Evolutionary conservation across 1,140 invertebrate genomes (phyloP).

Genomic region (Dinoponera quadriceps): DNA sequence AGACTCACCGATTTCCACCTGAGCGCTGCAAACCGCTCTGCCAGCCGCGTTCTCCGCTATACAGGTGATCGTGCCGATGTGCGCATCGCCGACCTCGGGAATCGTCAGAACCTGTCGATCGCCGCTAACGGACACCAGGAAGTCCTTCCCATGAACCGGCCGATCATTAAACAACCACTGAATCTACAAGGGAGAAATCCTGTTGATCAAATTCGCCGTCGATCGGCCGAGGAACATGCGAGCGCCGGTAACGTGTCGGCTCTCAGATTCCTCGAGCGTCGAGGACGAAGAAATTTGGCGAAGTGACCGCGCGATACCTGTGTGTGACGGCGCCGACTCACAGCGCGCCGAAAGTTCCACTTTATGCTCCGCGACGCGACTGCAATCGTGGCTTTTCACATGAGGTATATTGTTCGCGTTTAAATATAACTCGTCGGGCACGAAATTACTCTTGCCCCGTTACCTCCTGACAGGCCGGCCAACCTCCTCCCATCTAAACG

Average conservation of each 20-base stretch:
- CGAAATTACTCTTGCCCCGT: slow-evolving; percentile 68
- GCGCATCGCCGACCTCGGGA: slow-evolving; percentile 86
- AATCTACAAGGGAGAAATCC: slow-evolving; percentile 84
- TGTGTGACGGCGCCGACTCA: slow-evolving; percentile 12
- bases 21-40: slow-evolving; percentile 89
- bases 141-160: slow-evolving; percentile 90
- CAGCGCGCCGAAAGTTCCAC: slow-evolving; percentile 50
- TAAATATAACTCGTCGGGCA: slow-evolving; percentile 71
- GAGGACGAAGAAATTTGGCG: background rate
- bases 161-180: slow-evolving; percentile 91
- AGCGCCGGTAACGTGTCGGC: background rate
- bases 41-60: slow-evolving; percentile 92
- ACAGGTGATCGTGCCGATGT: slow-evolving; percentile 90
- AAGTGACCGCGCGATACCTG: slow-evolving; percentile 20
- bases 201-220: background rate
- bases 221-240: background rate
- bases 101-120: slow-evolving; percentile 90
- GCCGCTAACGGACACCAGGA: slow-evolving; percentile 90
- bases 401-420: slow-evolving; percentile 72
- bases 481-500: slow-evolving; percentile 58
- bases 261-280: background rate
- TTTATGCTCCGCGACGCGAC: slow-evolving; percentile 53
- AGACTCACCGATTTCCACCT: slow-evolving; percentile 86
- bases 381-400: slow-evolving; percentile 68
- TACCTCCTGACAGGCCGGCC: slow-evolving; percentile 67